These are phyloP conservation scores for Glaucopsyche alexis DNA, from an alignment of 2,888 invertebrate species.

Conservation along the genomic window DNA sequence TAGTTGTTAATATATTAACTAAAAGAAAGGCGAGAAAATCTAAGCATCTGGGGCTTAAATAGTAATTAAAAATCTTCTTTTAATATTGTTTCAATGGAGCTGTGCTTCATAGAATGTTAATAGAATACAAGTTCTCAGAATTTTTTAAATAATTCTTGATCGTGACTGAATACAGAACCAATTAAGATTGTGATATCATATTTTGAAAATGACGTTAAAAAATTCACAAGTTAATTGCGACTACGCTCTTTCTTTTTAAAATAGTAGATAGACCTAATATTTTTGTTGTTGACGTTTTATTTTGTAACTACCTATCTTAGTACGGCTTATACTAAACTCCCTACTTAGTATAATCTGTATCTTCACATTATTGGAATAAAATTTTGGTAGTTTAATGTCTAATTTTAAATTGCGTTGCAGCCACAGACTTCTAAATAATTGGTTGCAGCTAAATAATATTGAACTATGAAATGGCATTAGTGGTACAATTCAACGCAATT, in stretches of 20 bases:
- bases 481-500: no score
- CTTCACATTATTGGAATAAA: no score
- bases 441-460: no score
- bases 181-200: not conserved
- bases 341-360: no score
- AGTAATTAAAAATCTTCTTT: constrained; percentile 25
- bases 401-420: no score
- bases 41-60: constrained; percentile 24
- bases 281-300: no score
- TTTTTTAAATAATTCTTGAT: not conserved
- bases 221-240: not conserved
- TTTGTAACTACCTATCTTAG: no score
- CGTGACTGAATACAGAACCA: not conserved
- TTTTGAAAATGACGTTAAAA: not conserved
- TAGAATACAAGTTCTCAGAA: not conserved
- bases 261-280: no score
- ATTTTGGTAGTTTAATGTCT: no score
- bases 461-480: no score
- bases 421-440: no score
- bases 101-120: constrained; percentile 1
- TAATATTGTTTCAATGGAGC: not conserved
- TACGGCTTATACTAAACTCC: no score
- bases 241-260: not conserved
- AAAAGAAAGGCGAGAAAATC: constrained; percentile 5
- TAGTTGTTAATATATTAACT: constrained; percentile 15